phyloP scores from a whole-genome alignment of 2,888 invertebrate genomes.

The Aleiodes alternator region DNA sequence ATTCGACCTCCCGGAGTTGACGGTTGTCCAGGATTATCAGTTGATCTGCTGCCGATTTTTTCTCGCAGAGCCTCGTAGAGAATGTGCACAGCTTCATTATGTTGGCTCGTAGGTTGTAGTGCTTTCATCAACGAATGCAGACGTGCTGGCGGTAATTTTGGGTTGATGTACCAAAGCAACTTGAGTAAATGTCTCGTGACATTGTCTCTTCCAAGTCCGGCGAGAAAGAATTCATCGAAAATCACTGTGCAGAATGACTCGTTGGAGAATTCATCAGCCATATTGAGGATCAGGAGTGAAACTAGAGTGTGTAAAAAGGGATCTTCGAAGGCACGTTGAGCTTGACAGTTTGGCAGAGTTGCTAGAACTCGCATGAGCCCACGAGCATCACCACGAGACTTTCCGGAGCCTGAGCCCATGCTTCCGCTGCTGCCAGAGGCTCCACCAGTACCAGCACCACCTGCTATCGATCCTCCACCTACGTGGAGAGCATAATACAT shows the following conservation, averaged over 20 bases:
- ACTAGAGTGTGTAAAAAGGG: conserved; percentile 95
- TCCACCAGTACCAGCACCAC: conserved; percentile 72
- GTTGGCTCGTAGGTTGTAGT: conserved; percentile 81
- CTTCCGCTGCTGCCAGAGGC: conserved; percentile 82
- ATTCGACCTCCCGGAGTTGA: conserved; percentile 80
- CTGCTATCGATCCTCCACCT: conserved; percentile 82
- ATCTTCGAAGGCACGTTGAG: conserved; percentile 95
- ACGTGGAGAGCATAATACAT: conserved; percentile 97
- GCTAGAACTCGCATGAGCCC: conserved; percentile 92
- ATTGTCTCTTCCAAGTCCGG: conserved; percentile 91
- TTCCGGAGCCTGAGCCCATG: conserved; percentile 61
- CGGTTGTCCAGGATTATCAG: conserved; percentile 81
- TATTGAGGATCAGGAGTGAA: conserved; percentile 85
- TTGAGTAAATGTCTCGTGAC: conserved; percentile 94
- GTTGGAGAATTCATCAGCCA: conserved; percentile 94
- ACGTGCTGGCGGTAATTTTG: conserved; percentile 87
- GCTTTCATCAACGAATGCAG: conserved; percentile 89
- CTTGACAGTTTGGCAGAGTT: conserved; percentile 92
- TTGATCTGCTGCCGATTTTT: conserved; percentile 80
- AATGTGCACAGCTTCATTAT: conserved; percentile 89
- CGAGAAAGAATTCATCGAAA: conserved; percentile 97
- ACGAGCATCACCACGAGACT: conserved; percentile 69
- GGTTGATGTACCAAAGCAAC: conserved; percentile 92
- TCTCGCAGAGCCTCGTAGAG: conserved; percentile 87
- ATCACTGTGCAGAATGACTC: conserved; percentile 97